Conservation (phyloP, 2,797 vertebrate genomes). For the Morelia viridis region DNA sequence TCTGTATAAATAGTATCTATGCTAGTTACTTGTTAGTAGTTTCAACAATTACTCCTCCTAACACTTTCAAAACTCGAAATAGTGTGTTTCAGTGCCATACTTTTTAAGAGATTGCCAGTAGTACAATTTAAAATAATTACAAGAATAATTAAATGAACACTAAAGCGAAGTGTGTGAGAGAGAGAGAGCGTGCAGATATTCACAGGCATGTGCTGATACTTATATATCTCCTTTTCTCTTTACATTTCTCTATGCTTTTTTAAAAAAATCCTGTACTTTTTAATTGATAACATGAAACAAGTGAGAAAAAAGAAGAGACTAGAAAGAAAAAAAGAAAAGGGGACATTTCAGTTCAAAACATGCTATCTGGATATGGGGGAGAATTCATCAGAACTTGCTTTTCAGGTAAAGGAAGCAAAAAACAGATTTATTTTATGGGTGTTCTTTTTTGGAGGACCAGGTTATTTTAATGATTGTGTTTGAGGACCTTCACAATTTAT, state of each 20-base stretch:
- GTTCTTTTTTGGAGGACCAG: background rate
- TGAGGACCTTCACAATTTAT: background rate
- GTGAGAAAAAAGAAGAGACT: constrained; percentile 4
- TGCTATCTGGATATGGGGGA: constrained; percentile 44
- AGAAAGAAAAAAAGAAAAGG: constrained; percentile 32
- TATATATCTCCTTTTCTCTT: background rate
- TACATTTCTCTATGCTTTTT: background rate
- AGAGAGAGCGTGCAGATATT: background rate
- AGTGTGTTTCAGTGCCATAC: background rate
- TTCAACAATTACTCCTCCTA: background rate
- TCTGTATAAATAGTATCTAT: background rate
- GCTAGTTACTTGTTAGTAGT: background rate
- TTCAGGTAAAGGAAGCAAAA: constrained; percentile 48
- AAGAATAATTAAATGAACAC: constrained; percentile 1
- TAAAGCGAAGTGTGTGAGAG: background rate
- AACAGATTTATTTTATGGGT: background rate
- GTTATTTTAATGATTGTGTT: background rate
- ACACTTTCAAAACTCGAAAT: background rate
- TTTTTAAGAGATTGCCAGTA: background rate
- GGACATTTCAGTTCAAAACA: constrained; percentile 35
- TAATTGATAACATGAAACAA: background rate
- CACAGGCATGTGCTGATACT: background rate
- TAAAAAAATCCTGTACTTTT: background rate
- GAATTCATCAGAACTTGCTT: constrained; percentile 37
- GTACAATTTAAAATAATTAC: constrained; percentile 1